phyloP scores from a whole-genome alignment of 2,797 vertebrate genomes.

The Enteromius trimaculatus region DNA sequence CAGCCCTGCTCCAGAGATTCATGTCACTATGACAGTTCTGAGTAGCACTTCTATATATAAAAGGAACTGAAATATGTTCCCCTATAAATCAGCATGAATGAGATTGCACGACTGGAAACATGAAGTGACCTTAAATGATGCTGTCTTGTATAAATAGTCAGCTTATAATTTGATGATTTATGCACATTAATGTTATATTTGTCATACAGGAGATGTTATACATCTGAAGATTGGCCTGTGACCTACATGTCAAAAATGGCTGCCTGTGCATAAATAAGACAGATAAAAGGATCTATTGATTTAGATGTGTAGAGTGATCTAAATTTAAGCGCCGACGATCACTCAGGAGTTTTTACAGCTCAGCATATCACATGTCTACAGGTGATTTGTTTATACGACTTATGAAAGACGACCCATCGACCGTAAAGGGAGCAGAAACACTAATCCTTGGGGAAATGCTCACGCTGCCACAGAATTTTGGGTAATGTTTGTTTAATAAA shows the following conservation, averaged over 20 bases:
- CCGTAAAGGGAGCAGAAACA: conserved; percentile 91
- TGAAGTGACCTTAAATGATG: conserved; percentile 8
- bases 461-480: conserved; percentile 97
- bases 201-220: background rate
- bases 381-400: conserved; percentile 89
- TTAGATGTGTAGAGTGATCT: background rate
- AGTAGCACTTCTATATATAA: conserved; percentile 68
- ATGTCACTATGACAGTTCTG: conserved; percentile 65
- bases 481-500: conserved; percentile 74
- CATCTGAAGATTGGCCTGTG: background rate
- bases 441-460: conserved; percentile 98
- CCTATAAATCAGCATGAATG: conserved; percentile 50
- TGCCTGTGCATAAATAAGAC: background rate
- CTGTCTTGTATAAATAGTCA: background rate
- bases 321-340: conserved; percentile 19
- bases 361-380: conserved; percentile 61
- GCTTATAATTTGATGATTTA: background rate
- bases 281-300: background rate
- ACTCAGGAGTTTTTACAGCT: conserved; percentile 25
- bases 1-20: conserved; percentile 47
- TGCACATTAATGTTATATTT: background rate
- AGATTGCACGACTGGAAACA: conserved; percentile 23
- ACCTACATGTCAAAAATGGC: background rate
- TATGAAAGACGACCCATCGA: conserved; percentile 95
- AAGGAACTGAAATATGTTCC: conserved; percentile 38